Evolutionary conservation across 2,888 invertebrate species (phyloP).

Genomic region (Plutella xylostella): DNA sequence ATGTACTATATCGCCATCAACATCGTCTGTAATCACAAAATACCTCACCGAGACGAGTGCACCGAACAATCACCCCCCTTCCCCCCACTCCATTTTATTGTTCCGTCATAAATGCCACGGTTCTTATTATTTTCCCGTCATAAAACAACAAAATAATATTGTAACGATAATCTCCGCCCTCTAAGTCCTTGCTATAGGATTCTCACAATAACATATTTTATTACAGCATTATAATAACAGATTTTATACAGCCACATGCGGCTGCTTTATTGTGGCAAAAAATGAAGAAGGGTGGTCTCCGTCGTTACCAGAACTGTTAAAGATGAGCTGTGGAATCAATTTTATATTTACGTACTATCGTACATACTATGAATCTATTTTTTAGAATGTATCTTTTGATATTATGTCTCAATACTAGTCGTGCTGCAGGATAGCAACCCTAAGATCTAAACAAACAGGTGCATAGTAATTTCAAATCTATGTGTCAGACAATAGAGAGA

Average conservation of each 20-base stretch:
- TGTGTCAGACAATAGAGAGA: no score
- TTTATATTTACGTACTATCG: no score
- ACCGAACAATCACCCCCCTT: conserved; percentile 22
- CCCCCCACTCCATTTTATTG: conserved; percentile 49
- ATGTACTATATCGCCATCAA: no score
- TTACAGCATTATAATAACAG: conserved; percentile 49
- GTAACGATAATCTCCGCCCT: conserved; percentile 50
- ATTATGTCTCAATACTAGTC: no score
- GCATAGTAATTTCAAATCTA: no score
- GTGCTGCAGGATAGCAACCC: no score
- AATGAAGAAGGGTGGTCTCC: no score
- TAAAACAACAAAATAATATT: conserved; percentile 64
- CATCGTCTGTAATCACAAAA: conserved; percentile 22
- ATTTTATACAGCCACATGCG: conserved; percentile 43
- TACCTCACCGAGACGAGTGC: conserved; percentile 18
- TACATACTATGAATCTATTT: no score
- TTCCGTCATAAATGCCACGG: conserved; percentile 43
- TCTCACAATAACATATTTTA: conserved; percentile 48
- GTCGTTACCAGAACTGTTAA: no score
- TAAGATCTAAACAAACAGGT: no score
- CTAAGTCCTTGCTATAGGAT: conserved; percentile 42
- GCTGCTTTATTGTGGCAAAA: conserved; percentile 23
- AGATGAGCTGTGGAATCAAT: no score
- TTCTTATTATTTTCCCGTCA: conserved; percentile 62
- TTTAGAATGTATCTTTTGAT: no score